Evolutionary conservation across 2,113 vertebrate species (phyloP), one percentile per base, ranked within the genome.

Genomic region (Castor canadensis): DNA sequence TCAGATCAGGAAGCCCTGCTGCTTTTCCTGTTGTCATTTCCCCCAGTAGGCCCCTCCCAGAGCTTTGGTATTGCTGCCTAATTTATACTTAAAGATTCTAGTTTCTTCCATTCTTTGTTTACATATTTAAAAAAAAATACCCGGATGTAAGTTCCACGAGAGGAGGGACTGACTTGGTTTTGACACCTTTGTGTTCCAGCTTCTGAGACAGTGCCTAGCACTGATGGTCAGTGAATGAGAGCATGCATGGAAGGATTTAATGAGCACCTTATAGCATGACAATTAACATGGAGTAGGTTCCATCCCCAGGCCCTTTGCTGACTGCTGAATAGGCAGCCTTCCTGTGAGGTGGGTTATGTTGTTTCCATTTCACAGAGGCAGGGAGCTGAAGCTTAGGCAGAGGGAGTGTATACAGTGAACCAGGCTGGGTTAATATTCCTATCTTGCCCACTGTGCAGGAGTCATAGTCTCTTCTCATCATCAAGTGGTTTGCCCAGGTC

Each of bases 361-460:
- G 30, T 35, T 10, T 12, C 13, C 2, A 3, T 32, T 20, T 79
- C 38, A 45, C 30, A 52, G 20, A 4, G 9, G 7, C n/a, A 38
- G 45, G n/a, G 45, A 24, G 5, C 19, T 17, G 52, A 72, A 54
- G 12, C 69, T 38, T 19, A 52, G 17, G 26, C 45, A 17, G 64
- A 28, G 52, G 49, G 28, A 20, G 12, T 1, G 0, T 49, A 20
- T 20, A 1, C 1, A 22, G 30, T 32, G 49, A 54, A 62, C n/a
- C 60, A 49, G 5, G 17, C 47, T 32, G 72, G 47, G 4, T 43
- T 26, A 6, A 52, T 35, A 52, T 52, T 32, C 28, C 60, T 12
- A 3, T 24, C 54, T 6, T 6, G 12, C 11, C 2, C 52, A 0
- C 0, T 28, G 9, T 60, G 9, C 15, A 30, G 15, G 19, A 56